Evolutionary conservation across 1,140 invertebrate species (phyloP), one percentile per base, ranked within the genome.

Genomic region (Elymnias hypermnestra): DNA sequence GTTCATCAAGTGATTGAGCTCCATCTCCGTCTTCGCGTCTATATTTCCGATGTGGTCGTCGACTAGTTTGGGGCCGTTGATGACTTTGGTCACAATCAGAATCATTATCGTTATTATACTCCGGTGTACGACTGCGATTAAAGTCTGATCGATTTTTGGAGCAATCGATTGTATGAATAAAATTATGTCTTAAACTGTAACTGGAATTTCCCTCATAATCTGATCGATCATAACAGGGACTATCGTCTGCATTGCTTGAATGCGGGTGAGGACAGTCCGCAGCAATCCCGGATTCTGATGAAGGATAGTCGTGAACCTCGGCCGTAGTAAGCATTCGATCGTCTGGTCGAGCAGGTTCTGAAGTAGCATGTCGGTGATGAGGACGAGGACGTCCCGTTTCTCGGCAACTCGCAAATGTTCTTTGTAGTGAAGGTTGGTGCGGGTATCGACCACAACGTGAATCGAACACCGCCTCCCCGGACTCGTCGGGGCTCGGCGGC

Each of bases 241-340:
- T 83, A 46, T 84, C 81, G 46, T 85, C 82, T 7, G 74, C 71
- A 40, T 72, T 79, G 49, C 77, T 77, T 17, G 64, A 75, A 49
- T 81, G 76, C 8, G 81, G 56, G 51, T 79, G 82, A 3, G 74
- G 76, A 53, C 72, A 82, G 43, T 83, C 83, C 49, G 76, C 83
- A 3, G 86, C 83, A 10, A 86, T 87, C 21, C 83, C 84, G 9
- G 79, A 84, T 39, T 87, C 86, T 29, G 84, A 86, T 21, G 86
- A 86, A 1, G 86, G 86, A 39, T 85, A 87, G 40, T 87, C 83
- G 69, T 87, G 86, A 22, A 87, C 86, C 63, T 87, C 83, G 37
- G 83, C 86, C 2, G 84, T 87, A 6, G 71, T 86, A 7, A 87
- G 71, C 5, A 84, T 74, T 4, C 75, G 76, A 44, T 86, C 83